phyloP scores from a whole-genome alignment of 2,113 vertebrate genomes.

The Nettapus auritus region DNA sequence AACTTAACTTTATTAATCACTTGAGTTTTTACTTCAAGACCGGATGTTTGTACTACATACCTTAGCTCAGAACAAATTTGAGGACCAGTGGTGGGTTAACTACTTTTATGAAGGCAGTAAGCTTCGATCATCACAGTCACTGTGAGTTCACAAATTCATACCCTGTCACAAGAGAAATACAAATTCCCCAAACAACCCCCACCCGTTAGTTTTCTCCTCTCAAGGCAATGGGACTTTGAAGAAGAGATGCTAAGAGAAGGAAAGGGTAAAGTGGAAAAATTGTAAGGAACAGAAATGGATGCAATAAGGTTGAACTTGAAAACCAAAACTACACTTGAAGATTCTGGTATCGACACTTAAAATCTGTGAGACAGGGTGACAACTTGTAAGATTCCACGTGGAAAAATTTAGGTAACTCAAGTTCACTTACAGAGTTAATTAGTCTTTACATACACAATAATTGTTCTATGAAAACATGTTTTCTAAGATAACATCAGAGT shows the following conservation, averaged over 20 bases:
- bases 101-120: neutral
- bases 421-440: neutral
- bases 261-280: neutral
- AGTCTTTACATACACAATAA: neutral
- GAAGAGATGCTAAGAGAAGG: neutral
- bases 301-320: neutral
- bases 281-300: neutral
- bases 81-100: neutral
- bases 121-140: neutral
- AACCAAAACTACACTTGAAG: neutral
- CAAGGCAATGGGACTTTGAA: neutral
- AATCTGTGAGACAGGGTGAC: neutral
- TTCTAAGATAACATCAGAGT: neutral
- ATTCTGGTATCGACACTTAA: neutral
- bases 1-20: neutral
- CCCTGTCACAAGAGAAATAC: neutral
- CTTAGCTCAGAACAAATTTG: neutral
- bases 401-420: neutral
- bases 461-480: neutral
- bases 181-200: neutral
- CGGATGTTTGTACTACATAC: neutral
- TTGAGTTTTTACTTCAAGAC: neutral
- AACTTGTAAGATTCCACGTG: rapidly evolving
- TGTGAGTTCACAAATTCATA: neutral
- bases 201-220: neutral